phyloP scores from a whole-genome alignment of 2,888 invertebrate species.

The Cheilosia grossa region DNA sequence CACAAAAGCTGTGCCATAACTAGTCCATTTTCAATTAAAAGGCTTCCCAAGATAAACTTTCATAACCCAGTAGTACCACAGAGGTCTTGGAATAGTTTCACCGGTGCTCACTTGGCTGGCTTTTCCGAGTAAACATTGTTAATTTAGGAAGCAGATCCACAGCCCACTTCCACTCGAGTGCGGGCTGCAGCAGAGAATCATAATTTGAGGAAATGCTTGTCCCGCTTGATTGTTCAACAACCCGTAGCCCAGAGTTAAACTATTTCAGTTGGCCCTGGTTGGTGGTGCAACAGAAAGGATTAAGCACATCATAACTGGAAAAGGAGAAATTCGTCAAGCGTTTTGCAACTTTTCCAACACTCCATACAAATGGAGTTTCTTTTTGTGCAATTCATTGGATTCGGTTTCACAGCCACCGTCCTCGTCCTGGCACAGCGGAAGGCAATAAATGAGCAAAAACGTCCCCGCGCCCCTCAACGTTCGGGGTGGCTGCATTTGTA shows the following conservation, averaged over 20 bases:
- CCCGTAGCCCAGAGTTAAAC: background rate
- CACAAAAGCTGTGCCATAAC: background rate
- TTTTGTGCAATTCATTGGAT: constrained; percentile 20
- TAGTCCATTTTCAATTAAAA: background rate
- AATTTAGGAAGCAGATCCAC: background rate
- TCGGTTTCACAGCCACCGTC: background rate
- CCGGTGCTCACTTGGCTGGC: background rate
- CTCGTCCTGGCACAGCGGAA: background rate
- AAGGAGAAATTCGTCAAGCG: constrained; percentile 38
- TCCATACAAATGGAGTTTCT: constrained; percentile 8
- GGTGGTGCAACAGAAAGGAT: constrained; percentile 20
- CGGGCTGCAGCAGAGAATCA: background rate
- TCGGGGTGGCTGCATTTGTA: constrained; percentile 17
- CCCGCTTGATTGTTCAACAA: background rate
- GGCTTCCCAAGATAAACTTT: background rate
- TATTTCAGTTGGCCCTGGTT: background rate
- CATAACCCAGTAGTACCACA: background rate
- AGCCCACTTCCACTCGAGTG: background rate
- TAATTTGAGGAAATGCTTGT: constrained; percentile 22
- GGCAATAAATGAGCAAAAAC: constrained; percentile 28
- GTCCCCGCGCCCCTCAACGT: background rate
- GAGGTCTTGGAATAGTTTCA: constrained; percentile 1
- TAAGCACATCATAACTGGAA: constrained; percentile 30
- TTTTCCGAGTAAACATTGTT: constrained; percentile 1
- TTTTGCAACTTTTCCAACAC: constrained; percentile 19